Conservation (phyloP, 2,797 vertebrate species). For the Merluccius polli region DNA sequence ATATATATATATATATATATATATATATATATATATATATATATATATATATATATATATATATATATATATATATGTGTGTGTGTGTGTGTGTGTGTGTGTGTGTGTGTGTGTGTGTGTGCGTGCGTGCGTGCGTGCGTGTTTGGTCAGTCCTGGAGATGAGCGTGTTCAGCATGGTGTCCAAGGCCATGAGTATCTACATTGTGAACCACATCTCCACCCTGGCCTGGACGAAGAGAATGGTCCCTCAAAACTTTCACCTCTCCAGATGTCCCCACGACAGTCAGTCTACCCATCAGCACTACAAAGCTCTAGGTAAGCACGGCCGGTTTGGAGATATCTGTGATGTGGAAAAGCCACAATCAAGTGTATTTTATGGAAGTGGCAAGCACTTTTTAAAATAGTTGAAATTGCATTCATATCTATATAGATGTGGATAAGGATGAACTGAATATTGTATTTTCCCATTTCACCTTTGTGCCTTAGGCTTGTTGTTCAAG, state of each 20-base stretch:
- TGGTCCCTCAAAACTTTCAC: conserved; percentile 76
- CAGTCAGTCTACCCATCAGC: conserved; percentile 50
- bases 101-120: conserved; percentile 4
- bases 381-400: not conserved
- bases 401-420: not conserved
- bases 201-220: conserved; percentile 78
- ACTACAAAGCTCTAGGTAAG: conserved; percentile 83
- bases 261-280: conserved; percentile 37
- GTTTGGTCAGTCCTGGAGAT: conserved; percentile 79
- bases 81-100: no score
- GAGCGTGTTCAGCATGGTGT: conserved; percentile 84
- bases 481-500: conserved; percentile 84
- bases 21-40: no score
- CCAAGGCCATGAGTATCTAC: conserved; percentile 73
- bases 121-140: no score
- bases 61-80: no score
- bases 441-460: not conserved
- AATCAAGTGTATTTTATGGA: not conserved
- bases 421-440: not conserved
- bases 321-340: not conserved
- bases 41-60: no score
- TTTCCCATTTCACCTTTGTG: conserved; percentile 23
- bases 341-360: not conserved
- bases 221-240: conserved; percentile 73
- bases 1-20: no score